Evolutionary conservation across 2,797 vertebrate species (phyloP).

Genomic region (Scyliorhinus canicula): DNA sequence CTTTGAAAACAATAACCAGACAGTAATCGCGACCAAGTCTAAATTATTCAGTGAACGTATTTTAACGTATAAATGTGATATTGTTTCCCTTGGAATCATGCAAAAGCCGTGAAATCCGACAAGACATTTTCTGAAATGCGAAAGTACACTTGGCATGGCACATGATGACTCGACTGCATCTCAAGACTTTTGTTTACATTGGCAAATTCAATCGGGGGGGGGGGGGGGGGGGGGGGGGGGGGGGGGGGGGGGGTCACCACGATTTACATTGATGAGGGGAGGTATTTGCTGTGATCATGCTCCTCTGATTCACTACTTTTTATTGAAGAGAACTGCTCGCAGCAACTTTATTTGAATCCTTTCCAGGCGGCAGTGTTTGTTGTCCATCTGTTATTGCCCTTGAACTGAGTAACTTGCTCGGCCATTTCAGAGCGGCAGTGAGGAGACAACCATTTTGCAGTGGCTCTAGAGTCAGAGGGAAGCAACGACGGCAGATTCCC

Average conservation of each 20-base stretch:
- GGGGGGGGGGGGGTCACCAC: background rate
- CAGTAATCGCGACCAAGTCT: background rate
- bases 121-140: background rate
- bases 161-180: background rate
- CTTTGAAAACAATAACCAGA: background rate
- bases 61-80: background rate
- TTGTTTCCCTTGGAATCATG: background rate
- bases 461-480: no score
- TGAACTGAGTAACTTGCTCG: no score
- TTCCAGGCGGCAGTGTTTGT: no score
- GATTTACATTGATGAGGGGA: background rate
- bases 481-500: no score
- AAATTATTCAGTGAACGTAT: background rate
- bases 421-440: no score
- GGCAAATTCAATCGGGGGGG: background rate
- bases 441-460: no score
- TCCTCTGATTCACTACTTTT: background rate
- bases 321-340: background rate
- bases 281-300: background rate
- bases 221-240: no score
- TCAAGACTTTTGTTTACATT: background rate
- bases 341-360: no score
- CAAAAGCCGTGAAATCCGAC: background rate
- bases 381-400: no score
- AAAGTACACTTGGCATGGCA: background rate